Conservation (phyloP, 2,113 vertebrate species). For the Hippocampus barbouri region DNA sequence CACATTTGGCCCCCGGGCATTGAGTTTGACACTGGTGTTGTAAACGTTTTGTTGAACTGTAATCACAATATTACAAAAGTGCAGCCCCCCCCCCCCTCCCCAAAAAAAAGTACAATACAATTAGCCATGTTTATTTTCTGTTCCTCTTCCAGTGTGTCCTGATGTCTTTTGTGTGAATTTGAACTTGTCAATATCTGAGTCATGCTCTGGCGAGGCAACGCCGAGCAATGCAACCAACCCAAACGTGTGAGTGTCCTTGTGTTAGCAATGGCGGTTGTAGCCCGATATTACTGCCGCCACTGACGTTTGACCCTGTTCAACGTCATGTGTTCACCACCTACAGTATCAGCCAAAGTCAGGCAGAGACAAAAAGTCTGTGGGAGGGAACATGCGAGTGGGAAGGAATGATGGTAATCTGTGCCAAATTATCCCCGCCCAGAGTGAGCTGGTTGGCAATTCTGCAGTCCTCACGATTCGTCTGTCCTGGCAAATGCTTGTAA, state of each 20-base stretch:
- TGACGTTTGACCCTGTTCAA: slow-evolving; percentile 31
- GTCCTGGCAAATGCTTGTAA: slow-evolving; percentile 24
- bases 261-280: slow-evolving; percentile 18
- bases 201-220: neutral
- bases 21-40: no score
- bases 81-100: no score
- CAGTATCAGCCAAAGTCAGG: neutral
- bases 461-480: slow-evolving; percentile 5
- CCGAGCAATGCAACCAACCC: neutral
- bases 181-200: neutral
- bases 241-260: neutral
- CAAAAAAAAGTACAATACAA: no score
- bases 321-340: slow-evolving; percentile 1
- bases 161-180: no score
- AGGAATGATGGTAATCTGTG: slow-evolving; percentile 31
- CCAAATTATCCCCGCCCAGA: slow-evolving; percentile 38
- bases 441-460: slow-evolving; percentile 27
- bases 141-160: no score
- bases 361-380: slow-evolving; percentile 25
- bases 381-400: slow-evolving; percentile 28
- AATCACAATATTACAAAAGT: no score
- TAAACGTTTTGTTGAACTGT: no score
- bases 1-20: no score
- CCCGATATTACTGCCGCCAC: neutral
- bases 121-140: no score